phyloP scores from a whole-genome alignment of 1,140 invertebrate genomes.

The Lerema accius region DNA sequence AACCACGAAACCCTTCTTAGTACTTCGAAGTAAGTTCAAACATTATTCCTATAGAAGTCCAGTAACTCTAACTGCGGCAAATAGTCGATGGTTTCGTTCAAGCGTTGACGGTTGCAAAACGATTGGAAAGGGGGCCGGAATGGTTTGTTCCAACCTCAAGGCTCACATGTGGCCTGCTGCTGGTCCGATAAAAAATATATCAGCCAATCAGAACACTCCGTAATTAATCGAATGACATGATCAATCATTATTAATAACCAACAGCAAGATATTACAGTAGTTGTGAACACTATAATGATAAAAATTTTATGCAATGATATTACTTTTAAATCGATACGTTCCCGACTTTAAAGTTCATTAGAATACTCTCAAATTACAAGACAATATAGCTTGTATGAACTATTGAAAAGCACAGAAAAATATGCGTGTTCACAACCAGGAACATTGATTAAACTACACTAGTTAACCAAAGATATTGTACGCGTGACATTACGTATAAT shows the following conservation, averaged over 20 bases:
- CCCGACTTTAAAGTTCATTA: too few species aligned
- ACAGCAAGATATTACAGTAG: too few species aligned
- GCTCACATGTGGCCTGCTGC: slow-evolving; percentile 44
- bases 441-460: not conserved
- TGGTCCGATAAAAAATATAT: slow-evolving; percentile 14
- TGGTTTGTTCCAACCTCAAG: slow-evolving; percentile 60
- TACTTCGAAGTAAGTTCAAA: too few species aligned
- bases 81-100: slow-evolving; percentile 51
- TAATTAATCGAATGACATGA: not conserved
- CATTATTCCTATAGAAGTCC: too few species aligned
- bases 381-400: too few species aligned
- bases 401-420: too few species aligned
- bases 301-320: too few species aligned
- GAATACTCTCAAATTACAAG: too few species aligned
- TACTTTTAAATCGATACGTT: too few species aligned
- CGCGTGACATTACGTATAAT: slow-evolving; percentile 10
- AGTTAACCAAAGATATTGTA: not conserved
- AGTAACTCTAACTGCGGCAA: slow-evolving; percentile 44
- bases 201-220: not conserved
- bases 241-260: too few species aligned
- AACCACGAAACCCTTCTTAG: too few species aligned
- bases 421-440: slow-evolving; percentile 5
- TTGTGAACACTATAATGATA: too few species aligned
- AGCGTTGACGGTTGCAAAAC: slow-evolving; percentile 55
- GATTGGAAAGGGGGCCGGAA: slow-evolving; percentile 73